Evolutionary conservation across 2,888 invertebrate genomes (phyloP), one percentile per base, ranked within the genome.

Genomic region (Dilophus febrilis): DNA sequence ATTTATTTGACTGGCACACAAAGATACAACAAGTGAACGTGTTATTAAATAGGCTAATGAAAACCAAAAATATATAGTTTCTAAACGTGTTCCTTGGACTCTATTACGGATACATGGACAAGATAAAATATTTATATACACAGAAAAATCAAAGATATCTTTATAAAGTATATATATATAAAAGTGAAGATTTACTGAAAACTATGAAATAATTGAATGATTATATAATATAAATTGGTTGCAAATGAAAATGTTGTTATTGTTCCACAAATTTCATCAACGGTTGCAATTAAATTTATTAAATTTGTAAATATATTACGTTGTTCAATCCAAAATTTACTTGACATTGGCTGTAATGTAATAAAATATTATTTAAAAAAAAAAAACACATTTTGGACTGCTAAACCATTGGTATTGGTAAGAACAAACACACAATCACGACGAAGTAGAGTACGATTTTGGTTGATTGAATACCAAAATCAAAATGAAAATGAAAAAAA

Each of bases 181-280:
- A 26, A 11, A 14, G 11, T 13, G 27, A 5, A 14, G 10, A 32
- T 30, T 38, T 33, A 38, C 38, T 38, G 26, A 27, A 38, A 38
- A 16, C 32, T 38, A 14, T 38, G 26, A 18, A 74, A 75, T 5
- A 79, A 61, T 49, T 79, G 78, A 35, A 78, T 61, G 46, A 78
- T 77, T 45, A 79, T 76, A 50, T 78, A 78, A 53, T 74, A 78
- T 26, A 77, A 64, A 54, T 79, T 77, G 47, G 71, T 76, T 32
- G 69, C 58, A 48, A 75, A 77, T 0, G 77, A 77, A 10, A 78
- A 56, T 1, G 76, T 54, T 2, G 77, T 66, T 35, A 78, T 59
- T 16, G 66, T 60, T 6, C 74, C 71, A 13, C 78, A 62, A 30
- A 68, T 61, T 6, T 56, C 53, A 48, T 78, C 74, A 2, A 77